These are phyloP conservation scores for Ciconia nigra DNA, from an alignment of 2,797 vertebrate species.

Conservation along the genomic window DNA sequence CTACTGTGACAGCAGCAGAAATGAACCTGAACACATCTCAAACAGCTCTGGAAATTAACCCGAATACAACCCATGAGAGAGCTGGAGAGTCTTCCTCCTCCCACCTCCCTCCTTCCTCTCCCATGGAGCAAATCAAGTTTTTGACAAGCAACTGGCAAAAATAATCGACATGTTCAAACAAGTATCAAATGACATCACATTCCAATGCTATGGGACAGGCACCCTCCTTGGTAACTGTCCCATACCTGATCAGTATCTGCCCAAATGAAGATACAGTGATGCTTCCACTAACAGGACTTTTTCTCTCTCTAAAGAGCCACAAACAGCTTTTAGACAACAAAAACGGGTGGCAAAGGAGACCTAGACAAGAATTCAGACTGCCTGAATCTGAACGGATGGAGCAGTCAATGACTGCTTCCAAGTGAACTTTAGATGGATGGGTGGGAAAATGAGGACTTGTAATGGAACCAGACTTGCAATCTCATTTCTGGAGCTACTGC, in stretches of 20 bases:
- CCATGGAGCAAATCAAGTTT: neutral
- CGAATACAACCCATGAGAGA: neutral
- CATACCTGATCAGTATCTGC: neutral
- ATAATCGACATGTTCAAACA: neutral
- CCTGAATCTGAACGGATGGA: neutral
- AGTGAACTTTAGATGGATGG: neutral
- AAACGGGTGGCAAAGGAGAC: fast-evolving
- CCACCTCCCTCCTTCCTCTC: neutral
- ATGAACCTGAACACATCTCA: neutral
- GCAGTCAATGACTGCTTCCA: neutral
- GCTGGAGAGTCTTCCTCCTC: neutral
- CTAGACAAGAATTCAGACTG: neutral
- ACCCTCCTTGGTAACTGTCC: neutral
- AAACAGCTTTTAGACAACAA: neutral
- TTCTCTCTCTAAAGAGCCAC: neutral
- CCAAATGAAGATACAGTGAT: neutral
- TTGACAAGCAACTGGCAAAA: neutral
- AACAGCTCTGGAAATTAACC: neutral
- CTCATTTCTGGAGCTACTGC: neutral
- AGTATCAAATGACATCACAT: neutral
- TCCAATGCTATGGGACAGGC: neutral
- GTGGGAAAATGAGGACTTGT: neutral
- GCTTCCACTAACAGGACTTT: neutral
- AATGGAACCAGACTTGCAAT: neutral
- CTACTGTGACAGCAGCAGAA: neutral